These are phyloP conservation scores for Rachycentron canadum DNA, from an alignment of 2,797 vertebrate species.

Conservation along the genomic window DNA sequence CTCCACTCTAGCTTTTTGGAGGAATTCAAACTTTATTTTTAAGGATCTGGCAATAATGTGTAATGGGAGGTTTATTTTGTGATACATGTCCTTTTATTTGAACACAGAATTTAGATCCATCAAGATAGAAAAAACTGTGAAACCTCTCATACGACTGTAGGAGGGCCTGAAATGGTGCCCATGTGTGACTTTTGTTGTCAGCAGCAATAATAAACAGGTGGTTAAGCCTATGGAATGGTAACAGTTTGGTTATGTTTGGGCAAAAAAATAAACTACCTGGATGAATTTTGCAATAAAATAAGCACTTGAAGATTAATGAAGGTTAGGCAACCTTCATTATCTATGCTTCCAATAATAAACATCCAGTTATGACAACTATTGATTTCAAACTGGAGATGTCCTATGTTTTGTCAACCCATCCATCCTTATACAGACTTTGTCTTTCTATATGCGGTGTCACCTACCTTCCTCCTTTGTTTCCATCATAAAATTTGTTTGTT, in stretches of 20 bases:
- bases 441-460: not conserved
- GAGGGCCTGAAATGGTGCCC: too few species aligned
- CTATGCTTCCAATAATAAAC: not conserved
- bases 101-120: not conserved
- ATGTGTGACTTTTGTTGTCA: too few species aligned
- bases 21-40: not conserved
- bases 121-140: not conserved
- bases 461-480: not conserved
- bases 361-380: not conserved
- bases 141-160: not conserved
- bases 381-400: not conserved
- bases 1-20: not conserved
- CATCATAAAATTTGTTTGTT: too few species aligned
- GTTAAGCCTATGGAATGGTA: not conserved
- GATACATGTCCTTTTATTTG: not conserved
- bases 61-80: not conserved
- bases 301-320: too few species aligned
- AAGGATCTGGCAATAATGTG: not conserved
- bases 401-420: not conserved
- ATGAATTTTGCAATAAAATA: too few species aligned
- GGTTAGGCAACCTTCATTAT: not conserved
- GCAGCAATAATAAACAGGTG: too few species aligned
- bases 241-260: not conserved
- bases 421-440: not conserved
- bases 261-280: too few species aligned